Conservation (phyloP, 2,113 vertebrate species). For the Callipepla squamata region DNA sequence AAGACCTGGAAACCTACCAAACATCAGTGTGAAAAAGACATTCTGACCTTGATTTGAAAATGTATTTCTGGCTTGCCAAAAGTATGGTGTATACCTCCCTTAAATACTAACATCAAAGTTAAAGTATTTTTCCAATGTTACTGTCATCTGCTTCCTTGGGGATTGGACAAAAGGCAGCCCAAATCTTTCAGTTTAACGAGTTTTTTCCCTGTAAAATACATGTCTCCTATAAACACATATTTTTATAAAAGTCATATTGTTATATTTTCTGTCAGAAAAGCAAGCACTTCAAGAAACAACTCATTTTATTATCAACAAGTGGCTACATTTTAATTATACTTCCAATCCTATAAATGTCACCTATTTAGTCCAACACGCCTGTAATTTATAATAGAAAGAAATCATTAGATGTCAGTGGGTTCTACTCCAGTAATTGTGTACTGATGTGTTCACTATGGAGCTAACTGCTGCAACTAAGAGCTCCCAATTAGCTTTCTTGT, state of each 20-base stretch:
- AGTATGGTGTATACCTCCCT: not conserved
- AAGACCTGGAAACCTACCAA: slow-evolving; percentile 28
- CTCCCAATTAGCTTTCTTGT: not conserved
- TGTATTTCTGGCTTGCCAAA: slow-evolving; percentile 34
- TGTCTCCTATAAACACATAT: not conserved
- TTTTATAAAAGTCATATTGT: not conserved
- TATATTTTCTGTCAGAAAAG: not conserved
- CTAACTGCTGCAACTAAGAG: not conserved
- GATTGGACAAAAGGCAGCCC: slow-evolving; percentile 11
- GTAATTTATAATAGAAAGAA: not conserved
- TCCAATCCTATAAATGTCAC: not conserved
- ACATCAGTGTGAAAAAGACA: not conserved
- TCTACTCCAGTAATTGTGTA: not conserved
- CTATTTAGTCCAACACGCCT: not conserved
- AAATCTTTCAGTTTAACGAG: slow-evolving; percentile 5
- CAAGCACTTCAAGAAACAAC: not conserved
- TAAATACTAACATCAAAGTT: not conserved
- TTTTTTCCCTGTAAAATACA: not conserved
- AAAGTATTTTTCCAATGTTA: slow-evolving; percentile 6
- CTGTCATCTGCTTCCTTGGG: not conserved
- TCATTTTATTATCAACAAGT: not conserved
- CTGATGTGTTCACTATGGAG: not conserved
- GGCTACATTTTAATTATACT: not conserved
- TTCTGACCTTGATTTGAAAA: slow-evolving; percentile 49
- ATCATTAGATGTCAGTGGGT: not conserved